Evolutionary conservation across 2,797 vertebrate genomes (phyloP), one percentile per base, ranked within the genome.

Genomic region (Takifugu rubripes): DNA sequence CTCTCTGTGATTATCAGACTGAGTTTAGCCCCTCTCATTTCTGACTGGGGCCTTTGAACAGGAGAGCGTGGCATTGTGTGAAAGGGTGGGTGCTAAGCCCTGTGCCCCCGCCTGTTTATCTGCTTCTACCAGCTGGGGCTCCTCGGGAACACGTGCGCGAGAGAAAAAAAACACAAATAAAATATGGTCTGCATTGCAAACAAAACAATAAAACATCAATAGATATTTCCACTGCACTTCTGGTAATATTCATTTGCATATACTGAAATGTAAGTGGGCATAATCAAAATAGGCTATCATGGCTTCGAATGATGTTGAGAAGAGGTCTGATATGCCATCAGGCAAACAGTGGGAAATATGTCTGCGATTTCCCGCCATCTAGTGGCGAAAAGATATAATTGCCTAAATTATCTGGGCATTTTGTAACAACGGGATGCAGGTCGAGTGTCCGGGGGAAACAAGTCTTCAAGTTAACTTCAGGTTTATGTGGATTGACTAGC

Each of bases 91-190:
- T 73, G 70, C 72, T 87, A 87, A 88, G 84, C 82, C 74, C 68
- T 3, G 10, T 54, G 54, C 74, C 79, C 75, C 76, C 33, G 44
- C 81, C 81, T 90, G 86, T 89, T 91, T 92, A 92, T 92, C 91
- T 83, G 83, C 72, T 84, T 89, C 85, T 87, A 71, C 81, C 90
- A 91, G 91, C 89, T 87, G 89, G 21, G 81, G 79, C 72, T 88
- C 88, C 87, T 84, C 72, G 7, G 85, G 84, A 79, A 81, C 10
- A 80, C 71, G 64, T 76, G 77, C 74, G 75, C 78, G 61, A 77
- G 77, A 74, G 75, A 80, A 59, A 77, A 16, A 61, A 73, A 45
- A 51, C 25, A 31, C 52, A 72, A 82, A 75, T 66, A 56, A 77
- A 65, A 21, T 1, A 45, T 4, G 6, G 6, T 64, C 51, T 61